These are phyloP conservation scores for Leucophora obtusa DNA, from an alignment of 2,888 invertebrate genomes.

Conservation along the genomic window DNA sequence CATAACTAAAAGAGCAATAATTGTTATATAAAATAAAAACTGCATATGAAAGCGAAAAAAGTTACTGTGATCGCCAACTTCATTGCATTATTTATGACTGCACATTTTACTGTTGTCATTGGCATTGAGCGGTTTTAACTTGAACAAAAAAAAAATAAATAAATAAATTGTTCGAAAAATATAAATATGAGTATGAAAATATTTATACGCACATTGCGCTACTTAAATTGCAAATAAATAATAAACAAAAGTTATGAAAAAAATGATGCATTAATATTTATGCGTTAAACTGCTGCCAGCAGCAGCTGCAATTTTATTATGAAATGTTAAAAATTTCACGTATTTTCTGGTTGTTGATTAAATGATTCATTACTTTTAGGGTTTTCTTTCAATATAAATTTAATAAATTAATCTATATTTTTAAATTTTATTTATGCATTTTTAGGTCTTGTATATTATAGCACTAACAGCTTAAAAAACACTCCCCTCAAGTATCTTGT, in stretches of 20 bases:
- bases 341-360: background rate
- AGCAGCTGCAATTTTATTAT: background rate
- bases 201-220: background rate
- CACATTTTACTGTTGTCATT: constrained; percentile 44
- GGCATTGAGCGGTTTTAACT: constrained; percentile 48
- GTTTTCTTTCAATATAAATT: background rate
- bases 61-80: constrained; percentile 1
- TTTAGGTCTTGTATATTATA: background rate
- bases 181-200: constrained; percentile 1
- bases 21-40: constrained; percentile 22
- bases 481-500: background rate
- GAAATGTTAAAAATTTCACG: background rate
- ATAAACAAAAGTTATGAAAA: background rate
- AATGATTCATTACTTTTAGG: background rate
- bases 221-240: constrained; percentile 6
- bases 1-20: background rate
- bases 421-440: background rate
- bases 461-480: background rate
- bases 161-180: background rate
- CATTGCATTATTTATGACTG: constrained; percentile 47
- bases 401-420: background rate
- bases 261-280: background rate
- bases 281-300: background rate
- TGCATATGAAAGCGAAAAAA: constrained; percentile 24
- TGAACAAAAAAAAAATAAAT: background rate